Evolutionary conservation across 2,113 vertebrate species (phyloP), one percentile per base, ranked within the genome.

Genomic region (Romanogobio albipinnatus): DNA sequence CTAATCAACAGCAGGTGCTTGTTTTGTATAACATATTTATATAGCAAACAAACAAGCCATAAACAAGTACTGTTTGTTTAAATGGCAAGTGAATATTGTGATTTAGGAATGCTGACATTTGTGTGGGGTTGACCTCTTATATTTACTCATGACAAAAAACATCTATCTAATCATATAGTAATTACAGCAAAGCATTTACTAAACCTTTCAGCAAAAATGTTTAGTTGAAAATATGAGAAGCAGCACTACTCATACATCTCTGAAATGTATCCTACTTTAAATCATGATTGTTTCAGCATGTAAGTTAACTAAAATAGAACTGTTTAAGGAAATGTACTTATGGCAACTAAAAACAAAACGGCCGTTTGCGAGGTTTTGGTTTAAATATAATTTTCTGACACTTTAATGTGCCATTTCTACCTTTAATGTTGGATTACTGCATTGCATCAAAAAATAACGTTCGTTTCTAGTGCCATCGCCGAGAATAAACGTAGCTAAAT

Each of bases 401-500:
- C 33, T 24, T 71, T 43, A 58, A 17, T 26, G 64, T 56, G 49
- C 11, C 43, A 71, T 82, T 58, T 58, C 47, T 53, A 73, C 3
- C 49, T 19, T 24, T 14, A 58, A 22, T 82, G 81, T 26, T 73
- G 49, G 3, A 43, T 39, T 43, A 33, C 64, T 15, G 11, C 64
- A 56, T n/a, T 10, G 58, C 19, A 82, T 49, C 6, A 58, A 71
- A 43, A 51, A 82, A 71, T 0, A 36, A 51, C 1, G 10, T 15
- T 70, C 29, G 7, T 43, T 58, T 5, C 49, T 56, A 58, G 66
- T 26, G 7, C 7, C 19, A 33, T 56, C 26, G 81, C 64, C 64
- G 81, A 73, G 58, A 82, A 71, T 82, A 82, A 82, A 82, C 4
- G 19, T 53, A 8, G 81, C 81, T 82, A 82, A 82, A 66, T 82